Base-by-base conservation (phyloP, 2,888 invertebrate species). In the Drosophila affinis region DNA sequence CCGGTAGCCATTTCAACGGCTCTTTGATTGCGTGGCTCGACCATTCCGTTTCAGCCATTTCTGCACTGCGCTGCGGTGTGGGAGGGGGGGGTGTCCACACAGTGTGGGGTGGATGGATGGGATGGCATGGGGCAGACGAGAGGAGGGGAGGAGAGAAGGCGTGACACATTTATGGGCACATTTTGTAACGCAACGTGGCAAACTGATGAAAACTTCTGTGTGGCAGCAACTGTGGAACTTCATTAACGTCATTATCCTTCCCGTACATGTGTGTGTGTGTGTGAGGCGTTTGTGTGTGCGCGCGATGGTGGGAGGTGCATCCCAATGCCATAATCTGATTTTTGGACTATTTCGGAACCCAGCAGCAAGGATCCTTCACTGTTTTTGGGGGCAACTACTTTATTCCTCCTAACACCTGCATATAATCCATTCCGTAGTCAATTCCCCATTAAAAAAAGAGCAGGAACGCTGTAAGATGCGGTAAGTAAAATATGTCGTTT, bases 1-100 rank as follows among this genome's bases (percentile, higher is more conserved):
- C 83, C 83, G 88, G 83, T 83, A 87, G 83, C 83, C 86, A 83
- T 83, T 83, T 88, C 75, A 79, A 78, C 88, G 79, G 77, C 72
- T 74, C 72, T 84, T 81, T 81, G 85, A 87, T 87, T 84, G 81
- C 79, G 56, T 71, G 29, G 54, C 80, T 67, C 63, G 57, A 34
- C 49, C 55, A 51, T 46, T 14, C 27, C 18, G n/a, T 17, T 17
- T 72, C 21, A 57, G 39, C 29, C 45, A 24, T 39, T n/a, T 29
- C 29, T 21, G 6, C 12, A 48, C 4, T 34, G 34, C 10, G 7
- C 1, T 34, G 34, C 1, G 10, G 12, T 1, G 34, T 34, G 34
- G 0, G 29, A 3, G 29, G 27, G 10, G 29, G 49, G 56, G 56
- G 17, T 53, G 17, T 53, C 17, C n/a, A 29, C 12, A 9, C 9